Conservation (phyloP, 1,140 invertebrate genomes). For the Propsilocerus akamusi region DNA sequence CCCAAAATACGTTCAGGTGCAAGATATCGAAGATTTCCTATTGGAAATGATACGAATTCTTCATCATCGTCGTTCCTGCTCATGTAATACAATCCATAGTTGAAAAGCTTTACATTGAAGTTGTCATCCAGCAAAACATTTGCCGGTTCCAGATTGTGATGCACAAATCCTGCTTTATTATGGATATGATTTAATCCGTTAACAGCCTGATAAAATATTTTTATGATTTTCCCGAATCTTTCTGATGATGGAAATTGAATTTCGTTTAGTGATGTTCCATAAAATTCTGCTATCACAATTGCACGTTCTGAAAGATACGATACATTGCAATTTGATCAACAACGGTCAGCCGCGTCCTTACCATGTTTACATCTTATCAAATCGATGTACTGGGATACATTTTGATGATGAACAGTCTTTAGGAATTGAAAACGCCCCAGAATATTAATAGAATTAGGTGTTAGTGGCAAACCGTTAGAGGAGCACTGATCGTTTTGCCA, state of each 20-base stretch:
- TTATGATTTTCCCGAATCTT: neutral
- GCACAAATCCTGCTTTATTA: constrained; percentile 51
- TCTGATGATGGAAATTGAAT: constrained; percentile 20
- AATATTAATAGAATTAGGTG: constrained; percentile 90
- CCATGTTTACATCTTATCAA: constrained; percentile 88
- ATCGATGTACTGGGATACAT: constrained; percentile 79
- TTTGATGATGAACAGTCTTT: constrained; percentile 57
- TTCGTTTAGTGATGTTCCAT: constrained; percentile 39
- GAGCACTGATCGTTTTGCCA: constrained; percentile 86
- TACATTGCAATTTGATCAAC: constrained; percentile 7
- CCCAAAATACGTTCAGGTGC: constrained; percentile 68
- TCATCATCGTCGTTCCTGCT: constrained; percentile 49
- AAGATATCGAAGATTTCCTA: constrained; percentile 68
- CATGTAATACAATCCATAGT: constrained; percentile 87
- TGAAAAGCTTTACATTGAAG: constrained; percentile 66
- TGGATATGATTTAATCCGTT: constrained; percentile 48
- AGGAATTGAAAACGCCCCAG: constrained; percentile 72
- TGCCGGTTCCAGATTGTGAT: constrained; percentile 61
- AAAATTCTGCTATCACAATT: constrained; percentile 74
- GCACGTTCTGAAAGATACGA: constrained; percentile 53
- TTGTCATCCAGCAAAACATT: constrained; percentile 63
- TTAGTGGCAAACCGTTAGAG: constrained; percentile 85
- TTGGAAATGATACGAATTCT: constrained; percentile 63
- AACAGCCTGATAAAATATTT: constrained; percentile 39
- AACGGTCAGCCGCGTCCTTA: constrained; percentile 24